phyloP scores from a whole-genome alignment of 2,113 vertebrate genomes.

The Leptocoma aspasia region DNA sequence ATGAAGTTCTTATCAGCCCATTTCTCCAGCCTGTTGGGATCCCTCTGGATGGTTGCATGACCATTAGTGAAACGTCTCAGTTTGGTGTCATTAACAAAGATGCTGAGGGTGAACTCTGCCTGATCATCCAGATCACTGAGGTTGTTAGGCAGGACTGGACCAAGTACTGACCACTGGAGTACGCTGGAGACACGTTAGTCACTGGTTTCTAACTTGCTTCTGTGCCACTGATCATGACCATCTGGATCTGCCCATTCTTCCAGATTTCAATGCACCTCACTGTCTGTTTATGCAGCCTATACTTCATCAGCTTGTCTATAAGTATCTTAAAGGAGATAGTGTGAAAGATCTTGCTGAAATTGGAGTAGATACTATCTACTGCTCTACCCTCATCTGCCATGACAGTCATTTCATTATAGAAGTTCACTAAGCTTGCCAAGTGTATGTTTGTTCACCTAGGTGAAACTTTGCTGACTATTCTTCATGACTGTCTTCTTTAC shows the following conservation, averaged over 20 bases:
- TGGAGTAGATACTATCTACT: neutral
- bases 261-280: neutral
- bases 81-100: neutral
- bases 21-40: neutral
- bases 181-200: fast-evolving
- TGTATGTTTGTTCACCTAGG: neutral
- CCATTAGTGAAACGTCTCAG: neutral
- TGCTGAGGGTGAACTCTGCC: neutral
- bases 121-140: neutral
- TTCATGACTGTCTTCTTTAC: neutral
- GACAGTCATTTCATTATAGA: neutral
- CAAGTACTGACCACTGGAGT: neutral
- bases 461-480: neutral
- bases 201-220: neutral
- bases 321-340: neutral
- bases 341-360: neutral
- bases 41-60: neutral
- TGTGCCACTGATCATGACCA: neutral
- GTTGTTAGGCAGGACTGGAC: neutral
- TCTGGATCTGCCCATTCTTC: neutral
- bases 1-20: neutral
- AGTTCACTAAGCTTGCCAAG: neutral
- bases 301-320: neutral
- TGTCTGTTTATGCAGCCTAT: neutral
- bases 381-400: neutral